Conservation (phyloP, 37 sponge, comb jelly and placozoan genomes). For the Bolinopsis microptera region DNA sequence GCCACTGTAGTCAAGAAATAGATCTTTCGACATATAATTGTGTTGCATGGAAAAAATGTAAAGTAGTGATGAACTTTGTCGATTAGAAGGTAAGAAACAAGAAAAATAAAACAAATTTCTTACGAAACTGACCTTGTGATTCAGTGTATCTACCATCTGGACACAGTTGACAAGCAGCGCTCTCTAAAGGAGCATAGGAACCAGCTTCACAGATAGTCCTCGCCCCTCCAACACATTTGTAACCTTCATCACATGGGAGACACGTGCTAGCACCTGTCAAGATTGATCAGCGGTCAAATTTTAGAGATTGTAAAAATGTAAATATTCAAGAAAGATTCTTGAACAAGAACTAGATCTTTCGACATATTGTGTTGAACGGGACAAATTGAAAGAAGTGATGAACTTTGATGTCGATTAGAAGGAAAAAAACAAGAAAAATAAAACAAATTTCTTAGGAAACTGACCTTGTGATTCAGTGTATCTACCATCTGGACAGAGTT, state of each 20-base stretch:
- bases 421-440: too few relatives aligned
- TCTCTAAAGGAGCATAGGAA: not conserved
- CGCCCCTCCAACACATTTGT: not conserved
- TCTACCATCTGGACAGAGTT: not conserved
- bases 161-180: too few relatives aligned
- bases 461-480: too few relatives aligned
- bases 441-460: too few relatives aligned
- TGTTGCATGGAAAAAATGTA: not conserved
- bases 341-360: too few relatives aligned
- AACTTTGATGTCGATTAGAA: not conserved
- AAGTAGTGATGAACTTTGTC: not conserved
- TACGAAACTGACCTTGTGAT: too few relatives aligned
- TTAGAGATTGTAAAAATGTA: not conserved
- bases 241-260: not conserved
- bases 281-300: not conserved
- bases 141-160: too few relatives aligned
- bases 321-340: too few relatives aligned
- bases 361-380: too few relatives aligned
- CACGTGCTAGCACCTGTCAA: not conserved
- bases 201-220: not conserved
- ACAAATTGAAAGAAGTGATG: not conserved
- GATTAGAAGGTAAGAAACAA: not conserved
- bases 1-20: too few relatives aligned
- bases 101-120: too few relatives aligned
- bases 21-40: too few relatives aligned